Evolutionary conservation across 2,113 vertebrate genomes (phyloP), one percentile per base, ranked within the genome.

Genomic region (Campylomormyrus tamandua): DNA sequence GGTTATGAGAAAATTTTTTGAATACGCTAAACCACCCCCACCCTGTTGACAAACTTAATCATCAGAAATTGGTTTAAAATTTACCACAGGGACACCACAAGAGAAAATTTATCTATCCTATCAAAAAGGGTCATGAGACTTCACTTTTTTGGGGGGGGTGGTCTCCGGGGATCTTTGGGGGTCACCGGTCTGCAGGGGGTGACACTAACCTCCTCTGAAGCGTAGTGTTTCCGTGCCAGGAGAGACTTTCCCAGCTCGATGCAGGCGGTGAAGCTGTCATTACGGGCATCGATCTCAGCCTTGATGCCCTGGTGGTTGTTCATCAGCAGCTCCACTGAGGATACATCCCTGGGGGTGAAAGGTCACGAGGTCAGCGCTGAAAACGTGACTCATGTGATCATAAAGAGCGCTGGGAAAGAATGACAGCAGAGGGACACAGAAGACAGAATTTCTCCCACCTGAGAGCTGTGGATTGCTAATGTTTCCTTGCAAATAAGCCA

Each of bases 291-390:
- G 0, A 99, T 99, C 95, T 99, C 98, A 0, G 98, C 98, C 93
- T 99, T 99, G 94, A 99, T 98, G 27, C 98, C 98, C 94, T 99
- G 98, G 90, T 99, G 98, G 94, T 98, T 99, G 95, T 99, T 99
- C 98, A 99, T 99, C 87, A 99, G 95, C 24, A 99, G 95, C 93
- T 99, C 98, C 93, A 99, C 98, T 0, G 98, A 99, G 0, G 98
- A 99, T 89, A 99, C 98, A 52, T 99, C 98, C 95, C 98, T 99
- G 89, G 50, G 88, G 50, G 42, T 48, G 27, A n/a, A 5, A 50
- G 53, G 27, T 58, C 62, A 70, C 3, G 3, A 31, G n/a, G 62
- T 70, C 62, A 70, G 62, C 1, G n/a, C 10, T 27, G n/a, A 31
- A 31, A 70, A 31, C 1, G n/a, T 66, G 58, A 66, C 9, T 70